Evolutionary conservation across 2,888 invertebrate genomes (phyloP).

Genomic region (Pheosia tremula): DNA sequence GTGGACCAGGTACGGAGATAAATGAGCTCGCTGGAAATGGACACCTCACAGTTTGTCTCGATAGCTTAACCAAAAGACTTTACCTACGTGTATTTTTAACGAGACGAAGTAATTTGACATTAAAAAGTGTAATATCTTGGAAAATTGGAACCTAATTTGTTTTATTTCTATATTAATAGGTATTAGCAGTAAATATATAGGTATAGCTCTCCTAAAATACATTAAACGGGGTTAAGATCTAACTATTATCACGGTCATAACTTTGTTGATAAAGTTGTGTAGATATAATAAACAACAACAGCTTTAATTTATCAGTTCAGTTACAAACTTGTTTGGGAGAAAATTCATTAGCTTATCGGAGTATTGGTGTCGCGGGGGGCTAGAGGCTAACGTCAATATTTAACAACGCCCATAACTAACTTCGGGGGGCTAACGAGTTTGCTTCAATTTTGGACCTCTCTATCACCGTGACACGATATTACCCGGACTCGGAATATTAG

Average conservation of each 20-base stretch:
- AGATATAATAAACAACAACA: conserved; percentile 25
- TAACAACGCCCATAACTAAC: conserved; percentile 40
- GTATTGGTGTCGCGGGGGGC: conserved; percentile 48
- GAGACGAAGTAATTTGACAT: too few relatives aligned
- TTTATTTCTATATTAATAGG: too few relatives aligned
- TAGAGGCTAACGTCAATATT: conserved; percentile 61
- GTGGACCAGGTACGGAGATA: conserved; percentile 8
- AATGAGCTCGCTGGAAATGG: conserved; percentile 6
- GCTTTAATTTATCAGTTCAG: conserved; percentile 39
- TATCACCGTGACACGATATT: conserved; percentile 13
- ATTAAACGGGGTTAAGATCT: not conserved
- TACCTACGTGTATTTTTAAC: not conserved
- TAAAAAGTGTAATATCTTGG: too few relatives aligned
- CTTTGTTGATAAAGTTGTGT: conserved; percentile 30
- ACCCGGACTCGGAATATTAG: conserved; percentile 14
- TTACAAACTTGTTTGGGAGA: conserved; percentile 44
- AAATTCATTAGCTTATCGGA: conserved; percentile 60
- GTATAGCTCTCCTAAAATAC: not conserved
- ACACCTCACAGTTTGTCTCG: conserved; percentile 9
- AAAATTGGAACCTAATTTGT: too few relatives aligned
- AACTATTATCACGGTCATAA: conserved; percentile 4
- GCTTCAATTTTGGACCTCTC: conserved; percentile 28
- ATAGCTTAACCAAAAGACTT: not conserved
- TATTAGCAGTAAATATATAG: too few relatives aligned
- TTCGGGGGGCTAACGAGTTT: conserved; percentile 43